Base-by-base conservation (phyloP, 2,888 invertebrate species). In the Idaea dimidiata region DNA sequence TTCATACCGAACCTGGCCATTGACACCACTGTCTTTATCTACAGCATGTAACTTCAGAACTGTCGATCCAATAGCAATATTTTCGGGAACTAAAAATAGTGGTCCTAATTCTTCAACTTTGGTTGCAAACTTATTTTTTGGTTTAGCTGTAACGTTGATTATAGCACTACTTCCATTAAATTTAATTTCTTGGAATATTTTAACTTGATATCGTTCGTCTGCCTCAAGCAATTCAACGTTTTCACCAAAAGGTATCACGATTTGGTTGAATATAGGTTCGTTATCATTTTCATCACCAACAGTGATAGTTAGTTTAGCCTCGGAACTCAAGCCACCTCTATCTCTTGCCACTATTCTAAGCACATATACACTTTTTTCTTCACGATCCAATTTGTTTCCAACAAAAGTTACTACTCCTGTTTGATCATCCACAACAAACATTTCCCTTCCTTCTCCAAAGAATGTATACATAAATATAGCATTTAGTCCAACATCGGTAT, bases 281-380 rank as follows among this genome's bases (percentile, higher is more conserved):
- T 97, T 97, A 79, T 97, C 97, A 77, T 98, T 98, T 77, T 95
- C 95, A 80, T 98, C 98, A 5, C 95, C 93, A 24, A 97, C 87
- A 0, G 89, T 92, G 57, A 98, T 94, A 0, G 93, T 94, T 8
- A 98, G 81, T 74, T 95, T 94, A 0, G 96, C 95, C 81, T 96
- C 95, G 0, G 96, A 95, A 59, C 94, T 95, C 14, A 97, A 83
- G 57, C 97, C 96, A 7, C 97, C 96, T 79, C 93, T 94, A 73
- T 97, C 97, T 72, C 94, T 94, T 4, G 97, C 97, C 1, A 97
- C 93, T 55, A 97, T 86, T 80, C 94, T 94, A 16, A 97, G 86
- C 64, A 94, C 87, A 78, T 96, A 97, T 0, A 93, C 80, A 68
- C 93, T 93, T 72, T 94, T 95, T 66, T 94, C 93, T 88, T 97